A percentile compares a stretch with the other conserved stretches of the same genome.
Conservation (phyloP, 2,888 invertebrate genomes). For the Spodoptera picta region DNA sequence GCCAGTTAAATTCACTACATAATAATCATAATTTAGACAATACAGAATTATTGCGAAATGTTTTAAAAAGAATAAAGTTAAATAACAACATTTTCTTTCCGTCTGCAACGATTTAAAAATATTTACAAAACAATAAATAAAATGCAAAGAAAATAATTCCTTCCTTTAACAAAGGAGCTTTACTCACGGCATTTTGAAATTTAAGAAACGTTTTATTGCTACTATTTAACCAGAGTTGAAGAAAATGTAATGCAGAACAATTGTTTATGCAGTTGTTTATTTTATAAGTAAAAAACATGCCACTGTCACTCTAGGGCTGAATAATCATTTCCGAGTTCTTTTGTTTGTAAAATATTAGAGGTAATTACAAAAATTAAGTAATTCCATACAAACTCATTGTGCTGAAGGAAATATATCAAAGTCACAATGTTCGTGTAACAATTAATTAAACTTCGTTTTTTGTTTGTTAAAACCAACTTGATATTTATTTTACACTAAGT, state of each 20-base stretch:
- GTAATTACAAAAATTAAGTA: conserved; percentile 1
- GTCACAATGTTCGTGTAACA: conserved; percentile 12
- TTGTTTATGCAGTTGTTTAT: conserved; percentile 4
- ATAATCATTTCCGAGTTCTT: neutral
- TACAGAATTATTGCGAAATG: no score
- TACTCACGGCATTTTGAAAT: conserved; percentile 6
- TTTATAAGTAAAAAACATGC: conserved; percentile 4
- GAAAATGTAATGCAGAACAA: neutral
- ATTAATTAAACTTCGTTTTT: neutral
- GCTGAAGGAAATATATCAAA: conserved; percentile 1
- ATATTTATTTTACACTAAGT: conserved; percentile 1
- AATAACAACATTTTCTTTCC: no score
- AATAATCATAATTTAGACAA: no score
- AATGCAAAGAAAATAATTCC: neutral
- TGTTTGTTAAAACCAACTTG: conserved; percentile 2
- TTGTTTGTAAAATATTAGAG: neutral
- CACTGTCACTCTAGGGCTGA: conserved; percentile 3
- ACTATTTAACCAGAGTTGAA: no score
- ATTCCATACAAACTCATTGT: neutral
- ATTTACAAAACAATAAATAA: neutral
- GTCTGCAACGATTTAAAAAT: no score
- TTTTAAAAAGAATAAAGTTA: no score
- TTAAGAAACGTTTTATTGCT: neutral
- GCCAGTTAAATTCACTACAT: no score
- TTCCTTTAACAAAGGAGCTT: neutral